phyloP scores from a whole-genome alignment of 2,888 invertebrate genomes.

The Harpalus rubripes region DNA sequence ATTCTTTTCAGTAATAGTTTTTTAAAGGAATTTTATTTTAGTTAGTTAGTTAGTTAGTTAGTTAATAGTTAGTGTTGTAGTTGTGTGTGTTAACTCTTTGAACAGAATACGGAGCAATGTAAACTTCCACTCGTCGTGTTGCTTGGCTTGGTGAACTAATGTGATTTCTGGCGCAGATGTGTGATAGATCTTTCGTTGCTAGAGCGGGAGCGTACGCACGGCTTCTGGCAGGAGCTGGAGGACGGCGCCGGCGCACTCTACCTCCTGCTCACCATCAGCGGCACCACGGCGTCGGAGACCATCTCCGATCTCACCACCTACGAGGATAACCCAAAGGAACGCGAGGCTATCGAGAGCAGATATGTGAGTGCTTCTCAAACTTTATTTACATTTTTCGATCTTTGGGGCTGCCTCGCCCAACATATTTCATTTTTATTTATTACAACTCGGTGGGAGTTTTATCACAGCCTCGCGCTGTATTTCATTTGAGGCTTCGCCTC shows the following conservation, averaged over 20 bases:
- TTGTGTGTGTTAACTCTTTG: neutral
- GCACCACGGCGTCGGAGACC: conserved; percentile 95
- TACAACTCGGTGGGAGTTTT: too few relatives aligned
- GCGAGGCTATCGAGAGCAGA: conserved; percentile 81
- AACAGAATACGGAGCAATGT: neutral
- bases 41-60: too few relatives aligned
- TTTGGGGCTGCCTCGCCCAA: too few relatives aligned
- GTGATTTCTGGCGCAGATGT: conserved; percentile 80
- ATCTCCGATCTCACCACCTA: conserved; percentile 94
- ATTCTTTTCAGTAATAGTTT: too few relatives aligned
- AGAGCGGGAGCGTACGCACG: conserved; percentile 94
- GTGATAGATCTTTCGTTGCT: conserved; percentile 90
- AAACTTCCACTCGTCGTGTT: neutral
- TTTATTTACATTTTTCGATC: too few relatives aligned
- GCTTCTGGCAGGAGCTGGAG: conserved; percentile 92
- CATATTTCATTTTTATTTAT: too few relatives aligned
- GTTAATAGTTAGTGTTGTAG: too few relatives aligned
- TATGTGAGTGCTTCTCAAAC: conserved; percentile 81
- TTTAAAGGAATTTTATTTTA: too few relatives aligned
- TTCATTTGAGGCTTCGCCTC: too few relatives aligned
- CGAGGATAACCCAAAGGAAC: conserved; percentile 88
- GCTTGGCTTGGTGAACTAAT: conserved; percentile 29
- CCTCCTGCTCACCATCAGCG: conserved; percentile 95
- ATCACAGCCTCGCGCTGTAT: too few relatives aligned
- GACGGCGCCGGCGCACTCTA: conserved; percentile 93